Base-by-base conservation (phyloP, 2,888 invertebrate genomes). In the Fragum sueziense region DNA sequence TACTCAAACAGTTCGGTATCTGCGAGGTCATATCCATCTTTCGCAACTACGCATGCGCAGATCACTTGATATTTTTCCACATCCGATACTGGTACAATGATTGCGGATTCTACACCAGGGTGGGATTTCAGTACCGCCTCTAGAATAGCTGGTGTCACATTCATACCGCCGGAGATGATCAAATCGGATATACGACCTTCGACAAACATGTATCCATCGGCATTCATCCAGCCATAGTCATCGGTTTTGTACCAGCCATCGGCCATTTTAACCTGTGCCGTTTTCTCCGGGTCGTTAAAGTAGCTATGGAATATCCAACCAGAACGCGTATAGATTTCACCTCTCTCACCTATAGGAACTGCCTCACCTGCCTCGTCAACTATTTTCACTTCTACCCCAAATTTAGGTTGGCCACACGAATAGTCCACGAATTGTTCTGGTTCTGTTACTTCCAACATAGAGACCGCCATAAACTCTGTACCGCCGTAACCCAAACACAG, bases 201-300 rank as follows among this genome's bases (percentile, higher is more conserved):
- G 9, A 70, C 57, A 34, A 70, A 70, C 1, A 70, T 22, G 31
- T 22, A 34, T 0, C 57, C 57, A 11, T 70, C 70, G 9, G 34
- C 11, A 27, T 65, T 61, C 61, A 61, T 61, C 7, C 33, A 17
- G n/a, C 61, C 61, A 29, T 33, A 61, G 20, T 72, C 72, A 22
- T 62, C 72, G 7, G 72, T 62, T 62, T 51, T 61, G 72, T 62
- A 72, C 72, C 72, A 72, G 2, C 72, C 62, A 51, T 72, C 72
- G 7, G 31, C 33, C 9, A 41, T 61, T 22, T 62, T 37, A 20
- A 61, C 71, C 14, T 33, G 20, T 11, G 33, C 29, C 9, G 71
- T 71, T 59, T 61, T 71, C 27, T 71, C 71, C 2, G 41, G 25
- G 27, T 71, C 71, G 27, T 71, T 71, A 6, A 41, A 59, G 29